A percentile compares a stretch with the other conserved stretches of the same genome.
phyloP scores from a whole-genome alignment of 2,797 vertebrate genomes.

The Nannoperca obscura region DNA sequence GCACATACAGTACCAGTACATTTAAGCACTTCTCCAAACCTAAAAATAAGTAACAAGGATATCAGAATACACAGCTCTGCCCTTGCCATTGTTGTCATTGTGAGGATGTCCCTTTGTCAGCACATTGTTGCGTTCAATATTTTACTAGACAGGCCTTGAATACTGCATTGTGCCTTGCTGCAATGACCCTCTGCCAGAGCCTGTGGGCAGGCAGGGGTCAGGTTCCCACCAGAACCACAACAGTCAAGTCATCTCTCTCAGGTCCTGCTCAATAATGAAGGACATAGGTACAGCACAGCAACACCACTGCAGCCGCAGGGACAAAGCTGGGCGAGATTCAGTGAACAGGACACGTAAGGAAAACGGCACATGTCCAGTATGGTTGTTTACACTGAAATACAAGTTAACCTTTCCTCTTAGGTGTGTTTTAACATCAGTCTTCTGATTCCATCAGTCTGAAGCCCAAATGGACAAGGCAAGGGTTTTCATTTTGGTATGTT shows the following conservation, averaged over 20 bases:
- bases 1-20: constrained; percentile 30
- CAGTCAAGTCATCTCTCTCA: constrained; percentile 57
- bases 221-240: constrained; percentile 56
- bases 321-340: constrained; percentile 30
- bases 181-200: constrained; percentile 52
- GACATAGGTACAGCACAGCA: constrained; percentile 41
- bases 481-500: constrained; percentile 26
- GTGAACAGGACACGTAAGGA: constrained; percentile 17
- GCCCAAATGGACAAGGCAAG: background rate
- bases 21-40: constrained; percentile 34
- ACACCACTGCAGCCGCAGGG: constrained; percentile 12
- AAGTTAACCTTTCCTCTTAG: constrained; percentile 26
- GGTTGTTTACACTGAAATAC: constrained; percentile 36
- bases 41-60: constrained; percentile 49
- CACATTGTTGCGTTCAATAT: constrained; percentile 58
- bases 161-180: constrained; percentile 45
- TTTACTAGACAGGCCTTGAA: constrained; percentile 61
- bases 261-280: constrained; percentile 70
- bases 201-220: constrained; percentile 48
- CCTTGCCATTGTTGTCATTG: constrained; percentile 45
- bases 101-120: constrained; percentile 54
- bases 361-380: constrained; percentile 2
- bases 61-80: constrained; percentile 42
- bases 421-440: constrained; percentile 23
- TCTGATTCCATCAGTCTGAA: constrained; percentile 37